Base-by-base conservation (phyloP, 2,888 invertebrate species). In the Cheilosia vulpina region DNA sequence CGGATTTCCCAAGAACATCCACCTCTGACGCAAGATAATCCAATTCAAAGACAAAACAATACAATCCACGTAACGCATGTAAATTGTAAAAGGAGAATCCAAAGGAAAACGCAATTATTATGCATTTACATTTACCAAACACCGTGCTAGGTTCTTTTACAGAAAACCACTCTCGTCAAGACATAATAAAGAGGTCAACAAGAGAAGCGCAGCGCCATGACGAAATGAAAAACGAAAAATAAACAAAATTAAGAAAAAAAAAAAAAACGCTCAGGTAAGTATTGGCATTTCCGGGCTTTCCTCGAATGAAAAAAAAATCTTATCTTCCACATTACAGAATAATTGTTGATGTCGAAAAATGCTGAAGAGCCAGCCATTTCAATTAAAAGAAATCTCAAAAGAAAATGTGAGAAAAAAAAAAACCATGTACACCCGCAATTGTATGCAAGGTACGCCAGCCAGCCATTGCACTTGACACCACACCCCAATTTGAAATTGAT, bases 381-480 rank as follows among this genome's bases (percentile, higher is more conserved):
- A 66, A 50, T 53, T 24, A 6, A 15, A 78, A 78, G 43, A 69
- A 75, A 53, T 43, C 52, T 27, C 58, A 24, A 24, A 72, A 65
- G 63, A 55, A 68, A 83, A 78, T 27, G 15, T n/a, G 4, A 27
- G 24, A 24, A 52, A 60, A 72, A 62, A 58, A 60, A 80, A 84
- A 53, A 71, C 79, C 77, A 79, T 73, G 66, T 78, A 79, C 80
- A 78, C 81, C 81, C 76, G 79, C 83, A 75, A 80, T 73, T 78
- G 82, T 79, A 52, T 87, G 71, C 80, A 77, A 83, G 77, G 82
- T 87, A 87, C 88, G 87, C 87, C 87, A 87, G 27, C 73, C 66
- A 50, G 75, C 66, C 73, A 80, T 80, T 85, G 85, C 85, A 85
- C 85, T 85, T 85, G 78, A 84, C 71, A 87, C 80, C 87, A 87